Base-by-base conservation (phyloP, 92 coral and sea anemone genomes). In the Palythoa grandis region DNA sequence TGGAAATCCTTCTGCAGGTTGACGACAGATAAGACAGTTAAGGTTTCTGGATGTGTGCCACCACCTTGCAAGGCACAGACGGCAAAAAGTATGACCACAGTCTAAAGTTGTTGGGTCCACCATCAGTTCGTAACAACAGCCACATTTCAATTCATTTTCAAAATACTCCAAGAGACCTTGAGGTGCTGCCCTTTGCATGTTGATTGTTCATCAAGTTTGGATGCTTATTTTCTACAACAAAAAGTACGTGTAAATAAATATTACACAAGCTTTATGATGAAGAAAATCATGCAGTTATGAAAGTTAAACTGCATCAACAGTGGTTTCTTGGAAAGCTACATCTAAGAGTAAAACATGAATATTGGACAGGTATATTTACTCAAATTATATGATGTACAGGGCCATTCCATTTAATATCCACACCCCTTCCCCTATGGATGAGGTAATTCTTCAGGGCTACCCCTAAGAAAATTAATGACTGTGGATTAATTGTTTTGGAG, bases 21-120 rank as follows among this genome's bases (percentile, higher is more conserved):
- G 92, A 11, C 98, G 93, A 57, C 98, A 96, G 72, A 94, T 95
- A 25, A 98, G 98, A 82, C 98, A 96, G 39, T 93, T 93, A 63
- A 92, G 83, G 83, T 89, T 92, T 72, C 78, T 96, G 15, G 98
- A 92, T 25, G 92, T 87, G 39, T 88, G 57, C 92, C 93, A 94
- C 98, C 98, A 96, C 82, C 86, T 91, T 2, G 99, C 99, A 75
- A 96, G 83, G 60, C 99, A 96, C 65, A 91, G 83, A 11, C 99
- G 95, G 38, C 99, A 96, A 52, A 93, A 96, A 82, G 95, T 93
- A 83, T 96, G 99, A 17, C 99, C 99, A 91, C 99, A 96, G 86
- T 91, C 95, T 77, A 96, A 88, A 16, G 99, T 96, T 39, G 99
- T 96, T 77, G 99, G 98, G 74, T 96, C 92, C 19, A 96, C 96